Evolutionary conservation across 1,140 invertebrate species (phyloP).

Genomic region (Formica selysi): DNA sequence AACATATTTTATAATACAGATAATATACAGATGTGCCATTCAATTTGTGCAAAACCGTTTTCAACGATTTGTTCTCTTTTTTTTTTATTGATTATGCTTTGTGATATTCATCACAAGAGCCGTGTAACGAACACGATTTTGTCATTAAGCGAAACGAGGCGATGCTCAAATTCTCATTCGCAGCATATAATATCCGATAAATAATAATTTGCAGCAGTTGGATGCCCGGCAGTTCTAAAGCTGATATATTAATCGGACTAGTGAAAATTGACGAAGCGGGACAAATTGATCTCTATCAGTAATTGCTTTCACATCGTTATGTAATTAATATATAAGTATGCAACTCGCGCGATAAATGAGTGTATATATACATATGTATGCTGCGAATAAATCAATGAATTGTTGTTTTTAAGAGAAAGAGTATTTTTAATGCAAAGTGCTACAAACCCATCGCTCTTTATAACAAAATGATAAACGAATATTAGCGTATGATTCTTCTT

Average conservation of each 20-base stretch:
- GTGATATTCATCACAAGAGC: neutral
- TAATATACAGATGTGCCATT: neutral
- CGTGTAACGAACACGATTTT: conserved; percentile 33
- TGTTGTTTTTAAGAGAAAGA: neutral
- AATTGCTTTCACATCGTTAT: conserved; percentile 34
- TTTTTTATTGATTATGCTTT: neutral
- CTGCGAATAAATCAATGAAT: neutral
- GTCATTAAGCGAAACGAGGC: conserved; percentile 19
- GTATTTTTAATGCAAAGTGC: neutral
- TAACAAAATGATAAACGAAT: neutral
- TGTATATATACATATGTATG: neutral
- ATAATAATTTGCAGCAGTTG: conserved; percentile 56
- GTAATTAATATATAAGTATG: conserved; percentile 52
- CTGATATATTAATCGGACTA: conserved; percentile 58
- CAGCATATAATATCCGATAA: conserved; percentile 30
- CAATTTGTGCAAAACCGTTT: neutral
- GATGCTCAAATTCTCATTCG: conserved; percentile 23
- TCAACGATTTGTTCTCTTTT: neutral
- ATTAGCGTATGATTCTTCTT: neutral
- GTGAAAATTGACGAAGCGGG: conserved; percentile 56
- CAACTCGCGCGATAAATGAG: neutral
- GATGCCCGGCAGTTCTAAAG: conserved; percentile 41
- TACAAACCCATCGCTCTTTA: neutral
- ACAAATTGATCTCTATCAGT: conserved; percentile 54
- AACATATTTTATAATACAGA: conserved; percentile 18